Evolutionary conservation across 2,797 vertebrate genomes (phyloP), one percentile per base, ranked within the genome.

Genomic region (Anguilla pacifica): DNA sequence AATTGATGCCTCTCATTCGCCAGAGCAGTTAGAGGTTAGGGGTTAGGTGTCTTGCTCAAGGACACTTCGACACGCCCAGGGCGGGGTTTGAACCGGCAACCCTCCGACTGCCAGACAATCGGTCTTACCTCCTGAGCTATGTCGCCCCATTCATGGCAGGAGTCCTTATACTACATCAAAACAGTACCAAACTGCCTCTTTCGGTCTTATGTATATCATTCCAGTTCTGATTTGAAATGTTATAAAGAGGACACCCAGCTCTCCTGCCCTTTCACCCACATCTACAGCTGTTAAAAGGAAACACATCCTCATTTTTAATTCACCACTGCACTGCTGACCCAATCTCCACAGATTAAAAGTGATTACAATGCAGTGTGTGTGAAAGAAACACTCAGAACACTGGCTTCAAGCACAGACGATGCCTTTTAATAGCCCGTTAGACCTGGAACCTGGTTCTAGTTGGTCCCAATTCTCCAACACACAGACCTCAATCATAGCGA

Each of bases 281-380:
- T 77, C 28, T 43, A 35, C 35, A 19, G 31, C 17, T 31, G 9
- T 28, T 72, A 72, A 9, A 10, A 74, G 31, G 13, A 4, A 10
- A 35, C 70, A 74, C 70, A 74, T 35, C 2, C 70, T 74, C 70
- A 35, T 74, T 74, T 74, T 74, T 74, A 74, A 31, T 74, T 61
- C 59, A 61, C 13, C 59, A 22, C 59, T 0, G 13, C 28, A 74
- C 6, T 7, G 31, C 28, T 35, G 70, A 7, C 31, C 70, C 25
- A 28, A 11, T 70, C 67, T 70, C 25, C 11, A 11, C 25, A 70
- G 25, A 28, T 31, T 70, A 9, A 70, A n/a, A 70, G 67, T 31
- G 25, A 70, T 70, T 28, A 70, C n/a, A 6, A 70, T 70, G 67
- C n/a, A 31, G 67, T 28, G 67, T 11, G n/a, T 70, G 67, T 4